Base-by-base conservation (phyloP, 2,888 invertebrate species). In the Helicoverpa assulta region DNA sequence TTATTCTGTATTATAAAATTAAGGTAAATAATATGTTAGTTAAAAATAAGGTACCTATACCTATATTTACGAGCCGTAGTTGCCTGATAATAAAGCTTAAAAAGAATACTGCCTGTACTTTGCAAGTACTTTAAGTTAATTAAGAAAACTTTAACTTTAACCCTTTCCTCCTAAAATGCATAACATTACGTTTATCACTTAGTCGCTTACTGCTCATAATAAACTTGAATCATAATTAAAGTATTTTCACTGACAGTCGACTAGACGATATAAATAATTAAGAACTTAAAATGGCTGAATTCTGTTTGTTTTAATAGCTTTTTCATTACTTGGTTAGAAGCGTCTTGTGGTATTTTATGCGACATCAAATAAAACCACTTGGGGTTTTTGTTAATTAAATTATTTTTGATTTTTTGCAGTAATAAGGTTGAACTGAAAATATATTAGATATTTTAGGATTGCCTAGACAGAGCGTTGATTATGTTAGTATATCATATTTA, bases 241-340 rank as follows among this genome's bases (percentile, higher is more conserved):
- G 43, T 64, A 37, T 64, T 64, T 62, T 63, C 56, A 62, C 56
- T 21, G 52, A 65, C 61, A 61, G 50, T 21, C 61, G 65, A 71
- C 52, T 70, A 21, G 55, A 67, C 56, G 62, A 54, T 52, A 69
- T 73, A 74, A 69, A 78, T 79, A 80, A 79, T 65, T 67, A 77
- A 54, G 62, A 67, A 73, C 63, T 80, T 67, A n/a, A 50, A 73
- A 65, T 62, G 16, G 51, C 60, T 21, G 18, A n/a, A 62, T 59
- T 51, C 58, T 62, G 37, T 76, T 76, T 70, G 53, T 70, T 70
- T 69, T 61, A 73, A 73, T 73, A 52, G 76, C 56, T 70, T 76
- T 61, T 70, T 61, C 29, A 76, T 70, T 70, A 59, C 8, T 59
- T 5, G n/a, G n/a, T n/a, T 51, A 55, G 14, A 67, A 21, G n/a